Percentiles rank a stretch among this genome's conserved stretches.
phyloP scores from a whole-genome alignment of 1,140 invertebrate genomes.

The Drosophila auraria region DNA sequence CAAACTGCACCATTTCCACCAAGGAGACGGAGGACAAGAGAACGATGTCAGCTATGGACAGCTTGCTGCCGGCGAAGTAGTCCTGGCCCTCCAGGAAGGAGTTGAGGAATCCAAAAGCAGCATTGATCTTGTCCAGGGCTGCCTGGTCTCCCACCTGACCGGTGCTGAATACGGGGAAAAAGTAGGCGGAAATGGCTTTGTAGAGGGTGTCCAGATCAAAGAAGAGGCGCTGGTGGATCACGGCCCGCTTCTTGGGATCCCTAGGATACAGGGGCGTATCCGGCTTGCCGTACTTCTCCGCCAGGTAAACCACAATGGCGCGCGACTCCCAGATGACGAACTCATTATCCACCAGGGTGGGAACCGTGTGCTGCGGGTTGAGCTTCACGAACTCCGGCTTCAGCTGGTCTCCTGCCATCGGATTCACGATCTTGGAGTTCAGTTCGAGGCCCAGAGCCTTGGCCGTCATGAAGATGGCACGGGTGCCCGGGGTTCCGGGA shows the following conservation, averaged over 20 bases:
- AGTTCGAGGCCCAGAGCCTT: constrained; percentile 89
- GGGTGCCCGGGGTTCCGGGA: constrained; percentile 89
- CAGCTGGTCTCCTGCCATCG: constrained; percentile 88
- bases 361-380: constrained; percentile 87
- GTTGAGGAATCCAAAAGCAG: constrained; percentile 88
- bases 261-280: constrained; percentile 88
- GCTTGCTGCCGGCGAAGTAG: constrained; percentile 88
- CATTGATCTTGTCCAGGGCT: constrained; percentile 88
- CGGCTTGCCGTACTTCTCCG: constrained; percentile 84
- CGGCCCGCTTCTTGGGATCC: constrained; percentile 88
- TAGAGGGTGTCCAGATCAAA: constrained; percentile 91
- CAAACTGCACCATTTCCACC: constrained; percentile 88
- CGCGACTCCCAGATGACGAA: constrained; percentile 90
- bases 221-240: constrained; percentile 90
- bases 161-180: constrained; percentile 89
- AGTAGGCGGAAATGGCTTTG: constrained; percentile 86
- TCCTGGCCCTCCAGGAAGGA: constrained; percentile 88
- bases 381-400: constrained; percentile 90
- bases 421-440: constrained; percentile 88
- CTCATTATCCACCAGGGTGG: constrained; percentile 89
- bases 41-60: constrained; percentile 91
- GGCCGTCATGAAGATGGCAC: constrained; percentile 89
- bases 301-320: constrained; percentile 90
- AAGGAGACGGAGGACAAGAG: constrained; percentile 88
- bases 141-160: constrained; percentile 87